Percentiles rank a stretch among this genome's conserved stretches.
Conservation (phyloP, 2,888 invertebrate species). For the Patella pellucida region DNA sequence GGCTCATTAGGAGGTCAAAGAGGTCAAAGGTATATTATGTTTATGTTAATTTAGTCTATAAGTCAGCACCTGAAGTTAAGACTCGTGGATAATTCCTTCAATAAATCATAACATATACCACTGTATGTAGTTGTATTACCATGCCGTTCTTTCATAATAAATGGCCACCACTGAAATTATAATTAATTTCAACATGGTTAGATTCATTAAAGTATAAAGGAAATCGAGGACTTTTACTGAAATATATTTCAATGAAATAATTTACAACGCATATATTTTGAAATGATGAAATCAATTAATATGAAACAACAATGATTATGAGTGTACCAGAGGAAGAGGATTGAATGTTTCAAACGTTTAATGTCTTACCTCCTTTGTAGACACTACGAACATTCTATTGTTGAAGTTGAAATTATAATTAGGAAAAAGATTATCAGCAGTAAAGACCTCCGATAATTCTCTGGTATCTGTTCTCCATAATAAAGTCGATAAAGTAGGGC, state of each 20-base stretch:
- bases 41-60: too few relatives aligned
- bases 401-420: background rate
- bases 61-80: background rate
- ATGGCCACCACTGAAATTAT: background rate
- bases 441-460: background rate
- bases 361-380: background rate
- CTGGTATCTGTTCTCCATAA: background rate
- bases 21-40: too few relatives aligned
- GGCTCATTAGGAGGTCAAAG: too few relatives aligned
- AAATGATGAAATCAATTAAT: too few relatives aligned
- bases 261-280: too few relatives aligned
- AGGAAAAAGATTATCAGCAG: background rate
- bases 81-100: background rate
- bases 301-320: too few relatives aligned
- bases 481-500: background rate
- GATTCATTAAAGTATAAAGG: background rate
- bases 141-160: background rate
- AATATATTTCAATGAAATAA: too few relatives aligned
- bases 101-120: conserved; percentile 4
- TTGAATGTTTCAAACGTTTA: too few relatives aligned
- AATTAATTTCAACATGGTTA: background rate
- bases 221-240: background rate
- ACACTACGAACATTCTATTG: background rate
- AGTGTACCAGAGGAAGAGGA: too few relatives aligned
- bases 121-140: background rate